Evolutionary conservation across 2,888 invertebrate species (phyloP).

Genomic region (Limnephilus marmoratus): DNA sequence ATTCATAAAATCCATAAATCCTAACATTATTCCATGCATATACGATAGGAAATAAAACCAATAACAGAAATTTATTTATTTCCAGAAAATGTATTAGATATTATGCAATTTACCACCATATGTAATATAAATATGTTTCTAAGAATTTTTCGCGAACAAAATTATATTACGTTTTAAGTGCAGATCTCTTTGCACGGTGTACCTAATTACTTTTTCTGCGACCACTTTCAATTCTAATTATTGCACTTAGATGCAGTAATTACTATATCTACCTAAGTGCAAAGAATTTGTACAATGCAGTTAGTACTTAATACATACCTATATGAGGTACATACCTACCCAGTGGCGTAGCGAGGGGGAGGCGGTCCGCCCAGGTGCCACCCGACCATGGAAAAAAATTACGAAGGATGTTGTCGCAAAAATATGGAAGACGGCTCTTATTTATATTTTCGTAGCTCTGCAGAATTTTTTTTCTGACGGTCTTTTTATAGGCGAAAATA

Average conservation of each 20-base stretch:
- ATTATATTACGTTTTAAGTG: background rate
- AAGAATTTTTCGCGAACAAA: no score
- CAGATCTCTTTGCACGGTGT: background rate
- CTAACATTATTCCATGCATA: background rate
- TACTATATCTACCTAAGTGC: background rate
- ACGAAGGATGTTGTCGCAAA: no score
- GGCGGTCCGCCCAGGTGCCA: no score
- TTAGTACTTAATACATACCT: background rate
- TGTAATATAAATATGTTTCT: no score
- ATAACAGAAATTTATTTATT: background rate
- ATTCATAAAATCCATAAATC: background rate
- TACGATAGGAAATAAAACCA: background rate
- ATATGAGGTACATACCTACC: no score
- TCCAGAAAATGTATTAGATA: background rate
- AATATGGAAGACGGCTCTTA: no score
- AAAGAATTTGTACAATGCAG: background rate
- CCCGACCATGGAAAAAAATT: no score
- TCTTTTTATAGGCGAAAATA: no score
- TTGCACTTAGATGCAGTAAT: background rate
- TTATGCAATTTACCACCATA: no score
- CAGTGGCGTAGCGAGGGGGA: no score
- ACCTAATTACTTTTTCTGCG: background rate
- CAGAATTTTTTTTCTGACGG: no score
- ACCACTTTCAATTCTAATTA: background rate
- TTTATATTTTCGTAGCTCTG: no score